These are phyloP conservation scores for Strix occidentalis DNA, from an alignment of 2,797 vertebrate genomes.

Conservation along the genomic window DNA sequence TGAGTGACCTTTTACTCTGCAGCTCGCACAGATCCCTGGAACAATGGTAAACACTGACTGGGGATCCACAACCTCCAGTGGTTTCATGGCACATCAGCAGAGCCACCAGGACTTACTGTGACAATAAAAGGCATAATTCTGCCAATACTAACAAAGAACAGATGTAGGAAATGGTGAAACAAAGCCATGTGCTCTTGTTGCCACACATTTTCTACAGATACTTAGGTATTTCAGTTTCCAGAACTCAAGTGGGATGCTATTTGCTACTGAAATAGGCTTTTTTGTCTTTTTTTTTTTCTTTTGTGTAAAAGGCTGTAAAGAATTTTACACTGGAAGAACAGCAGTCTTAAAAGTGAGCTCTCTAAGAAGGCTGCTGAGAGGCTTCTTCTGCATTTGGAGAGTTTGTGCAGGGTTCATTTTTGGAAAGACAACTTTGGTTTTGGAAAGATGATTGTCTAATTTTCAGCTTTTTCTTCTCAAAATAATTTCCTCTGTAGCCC, in stretches of 20 bases:
- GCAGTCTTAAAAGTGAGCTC: neutral
- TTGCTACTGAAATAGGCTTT: neutral
- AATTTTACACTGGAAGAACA: neutral
- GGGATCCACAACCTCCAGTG: neutral
- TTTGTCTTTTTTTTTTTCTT: neutral
- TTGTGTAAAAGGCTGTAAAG: neutral
- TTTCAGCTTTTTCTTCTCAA: neutral
- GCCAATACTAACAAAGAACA: neutral
- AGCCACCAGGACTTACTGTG: neutral
- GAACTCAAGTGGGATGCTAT: neutral
- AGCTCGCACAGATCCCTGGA: conserved; percentile 8
- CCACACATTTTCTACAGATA: neutral
- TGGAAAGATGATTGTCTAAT: neutral
- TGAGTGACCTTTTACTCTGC: conserved; percentile 35
- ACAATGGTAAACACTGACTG: conserved; percentile 26
- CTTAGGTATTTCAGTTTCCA: neutral
- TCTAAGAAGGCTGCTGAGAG: neutral
- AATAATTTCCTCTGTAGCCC: neutral
- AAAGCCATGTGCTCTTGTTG: neutral
- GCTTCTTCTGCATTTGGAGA: neutral
- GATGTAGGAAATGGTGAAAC: neutral
- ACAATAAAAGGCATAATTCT: conserved; percentile 23
- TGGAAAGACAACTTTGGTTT: neutral
- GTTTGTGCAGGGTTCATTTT: neutral
- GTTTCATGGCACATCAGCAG: neutral